Percentiles rank a stretch among this genome's conserved stretches.
Conservation (phyloP, 92 coral and sea anemone genomes). For the Anthopleura xanthogrammica region DNA sequence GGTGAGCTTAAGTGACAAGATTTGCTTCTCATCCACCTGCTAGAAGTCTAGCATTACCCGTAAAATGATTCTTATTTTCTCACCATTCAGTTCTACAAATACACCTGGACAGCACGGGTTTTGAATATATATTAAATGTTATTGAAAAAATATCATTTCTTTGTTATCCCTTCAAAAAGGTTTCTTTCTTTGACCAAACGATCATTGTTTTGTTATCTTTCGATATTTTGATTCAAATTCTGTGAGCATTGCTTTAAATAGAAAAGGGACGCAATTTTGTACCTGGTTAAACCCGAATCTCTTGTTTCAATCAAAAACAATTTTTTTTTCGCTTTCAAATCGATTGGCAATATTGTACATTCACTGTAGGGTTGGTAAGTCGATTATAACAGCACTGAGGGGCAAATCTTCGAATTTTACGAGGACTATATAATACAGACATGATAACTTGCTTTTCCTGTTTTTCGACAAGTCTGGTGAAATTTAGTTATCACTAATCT, state of each 20-base stretch:
- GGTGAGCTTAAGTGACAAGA: not conserved
- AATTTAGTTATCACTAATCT: too few species aligned
- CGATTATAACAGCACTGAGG: too few species aligned
- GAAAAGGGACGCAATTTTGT: not conserved
- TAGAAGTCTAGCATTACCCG: not conserved
- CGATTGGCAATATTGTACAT: too few species aligned
- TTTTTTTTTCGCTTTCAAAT: not conserved
- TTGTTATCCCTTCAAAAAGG: not conserved
- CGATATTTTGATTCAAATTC: not conserved
- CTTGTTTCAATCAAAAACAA: not conserved
- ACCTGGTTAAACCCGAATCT: not conserved
- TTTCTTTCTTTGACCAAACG: not conserved
- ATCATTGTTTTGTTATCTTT: not conserved
- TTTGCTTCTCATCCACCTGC: not conserved
- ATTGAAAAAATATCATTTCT: not conserved
- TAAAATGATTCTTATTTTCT: not conserved
- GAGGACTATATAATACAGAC: too few species aligned
- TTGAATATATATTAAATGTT: not conserved
- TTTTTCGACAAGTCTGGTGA: too few species aligned
- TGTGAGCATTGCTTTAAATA: constrained; percentile 6
- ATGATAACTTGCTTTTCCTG: too few species aligned
- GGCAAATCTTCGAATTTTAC: too few species aligned
- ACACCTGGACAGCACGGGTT: not conserved
- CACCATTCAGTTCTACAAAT: not conserved
- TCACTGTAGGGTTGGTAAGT: too few species aligned